phyloP scores from a whole-genome alignment of 2,113 vertebrate species.

The Larimichthys crocea region DNA sequence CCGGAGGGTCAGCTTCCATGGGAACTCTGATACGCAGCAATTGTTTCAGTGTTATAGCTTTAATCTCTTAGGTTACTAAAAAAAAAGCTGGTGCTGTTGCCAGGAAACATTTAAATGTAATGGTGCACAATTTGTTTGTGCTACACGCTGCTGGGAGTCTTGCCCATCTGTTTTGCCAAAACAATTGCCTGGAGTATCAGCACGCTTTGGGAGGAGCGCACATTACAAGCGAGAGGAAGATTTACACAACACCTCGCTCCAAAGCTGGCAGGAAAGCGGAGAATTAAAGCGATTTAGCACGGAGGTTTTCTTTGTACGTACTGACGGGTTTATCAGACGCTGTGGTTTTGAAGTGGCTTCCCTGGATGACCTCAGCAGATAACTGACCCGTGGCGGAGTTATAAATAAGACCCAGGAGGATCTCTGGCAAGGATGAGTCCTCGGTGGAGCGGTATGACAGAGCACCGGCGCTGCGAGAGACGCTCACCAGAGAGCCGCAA shows the following conservation, averaged over 20 bases:
- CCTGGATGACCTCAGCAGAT: slow-evolving; percentile 97
- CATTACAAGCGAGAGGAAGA: not conserved
- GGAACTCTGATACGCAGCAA: slow-evolving; percentile 14
- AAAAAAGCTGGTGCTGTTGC: slow-evolving; percentile 24
- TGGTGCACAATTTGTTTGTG: slow-evolving; percentile 14
- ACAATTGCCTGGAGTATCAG: slow-evolving; percentile 19
- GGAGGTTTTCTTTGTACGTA: slow-evolving; percentile 49
- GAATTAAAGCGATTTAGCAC: not conserved
- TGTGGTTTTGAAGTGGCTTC: slow-evolving; percentile 97
- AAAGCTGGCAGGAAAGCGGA: not conserved
- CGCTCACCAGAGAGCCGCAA: slow-evolving; percentile 93
- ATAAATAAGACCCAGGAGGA: slow-evolving; percentile 95
- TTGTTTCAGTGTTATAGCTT: slow-evolving; percentile 28
- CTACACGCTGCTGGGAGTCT: slow-evolving; percentile 16
- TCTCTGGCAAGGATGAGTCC: slow-evolving; percentile 91
- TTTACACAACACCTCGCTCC: not conserved
- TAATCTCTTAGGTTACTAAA: slow-evolving; percentile 28
- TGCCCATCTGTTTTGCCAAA: slow-evolving; percentile 43
- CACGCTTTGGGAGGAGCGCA: not conserved
- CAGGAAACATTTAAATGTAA: slow-evolving; percentile 34
- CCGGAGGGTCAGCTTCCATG: slow-evolving; percentile 22
- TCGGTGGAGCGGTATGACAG: slow-evolving; percentile 93
- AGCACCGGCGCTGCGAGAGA: slow-evolving; percentile 91
- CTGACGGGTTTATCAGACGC: slow-evolving; percentile 94
- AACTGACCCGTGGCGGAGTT: slow-evolving; percentile 94